Evolutionary conservation across 2,113 vertebrate species (phyloP).

Genomic region (Donacobius atricapilla): DNA sequence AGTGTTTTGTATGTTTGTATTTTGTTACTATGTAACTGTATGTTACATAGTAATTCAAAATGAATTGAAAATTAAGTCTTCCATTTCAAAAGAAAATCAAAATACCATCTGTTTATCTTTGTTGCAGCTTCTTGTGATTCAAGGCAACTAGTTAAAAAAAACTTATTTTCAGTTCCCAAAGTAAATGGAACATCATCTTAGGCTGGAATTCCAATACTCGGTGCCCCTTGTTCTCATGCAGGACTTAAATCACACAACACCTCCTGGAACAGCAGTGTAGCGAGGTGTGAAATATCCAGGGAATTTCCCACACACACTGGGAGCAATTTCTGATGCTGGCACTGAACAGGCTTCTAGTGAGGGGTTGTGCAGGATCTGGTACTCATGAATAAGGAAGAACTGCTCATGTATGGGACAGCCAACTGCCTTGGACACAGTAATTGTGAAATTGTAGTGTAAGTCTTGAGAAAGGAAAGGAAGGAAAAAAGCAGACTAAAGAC

Average conservation of each 20-base stretch:
- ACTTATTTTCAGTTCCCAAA: not conserved
- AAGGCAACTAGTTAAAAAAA: not conserved
- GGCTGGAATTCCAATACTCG: not conserved
- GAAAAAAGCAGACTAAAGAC: not conserved
- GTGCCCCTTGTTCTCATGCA: not conserved
- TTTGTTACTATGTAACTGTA: too few relatives aligned
- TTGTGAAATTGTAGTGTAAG: not conserved
- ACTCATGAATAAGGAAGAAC: not conserved
- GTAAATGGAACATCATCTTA: not conserved
- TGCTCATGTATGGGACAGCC: not conserved
- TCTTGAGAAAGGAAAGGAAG: not conserved
- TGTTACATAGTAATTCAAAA: not conserved
- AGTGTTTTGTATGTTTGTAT: too few relatives aligned
- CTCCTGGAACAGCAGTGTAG: not conserved
- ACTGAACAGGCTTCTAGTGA: not conserved
- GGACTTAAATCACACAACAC: not conserved
- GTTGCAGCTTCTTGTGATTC: not conserved
- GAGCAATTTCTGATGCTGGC: not conserved
- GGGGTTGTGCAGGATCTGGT: not conserved
- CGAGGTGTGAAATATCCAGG: not conserved
- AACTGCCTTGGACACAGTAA: not conserved
- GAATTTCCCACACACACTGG: not conserved
- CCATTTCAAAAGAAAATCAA: not conserved
- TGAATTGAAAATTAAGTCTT: not conserved
- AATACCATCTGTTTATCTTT: not conserved